phyloP scores from a whole-genome alignment of 2,888 invertebrate species.

The Rhopalosiphum nymphaeae region DNA sequence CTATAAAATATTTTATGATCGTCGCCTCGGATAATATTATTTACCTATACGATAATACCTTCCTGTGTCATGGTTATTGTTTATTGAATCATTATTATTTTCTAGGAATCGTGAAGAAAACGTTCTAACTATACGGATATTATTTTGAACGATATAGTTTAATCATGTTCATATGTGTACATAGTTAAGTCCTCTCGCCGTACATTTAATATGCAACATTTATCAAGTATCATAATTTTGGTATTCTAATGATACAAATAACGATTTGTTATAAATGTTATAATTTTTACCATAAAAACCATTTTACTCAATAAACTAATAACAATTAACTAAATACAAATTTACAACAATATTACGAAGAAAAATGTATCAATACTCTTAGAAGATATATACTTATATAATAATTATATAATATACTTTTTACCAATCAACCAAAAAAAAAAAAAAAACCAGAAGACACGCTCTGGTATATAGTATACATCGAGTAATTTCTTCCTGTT shows the following conservation, averaged over 20 bases:
- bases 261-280: background rate
- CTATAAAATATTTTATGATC: background rate
- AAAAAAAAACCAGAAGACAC: background rate
- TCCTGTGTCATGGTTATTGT: background rate
- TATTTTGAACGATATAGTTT: background rate
- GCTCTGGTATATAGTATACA: no score
- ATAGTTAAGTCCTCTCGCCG: background rate
- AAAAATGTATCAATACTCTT: background rate
- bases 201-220: background rate
- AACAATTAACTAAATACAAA: background rate
- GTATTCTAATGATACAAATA: background rate
- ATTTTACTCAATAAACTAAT: background rate
- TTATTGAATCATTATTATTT: background rate
- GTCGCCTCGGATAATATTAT: background rate
- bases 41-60: no score
- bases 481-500: background rate
- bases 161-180: background rate
- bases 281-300: background rate
- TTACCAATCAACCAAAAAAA: background rate
- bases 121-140: background rate
- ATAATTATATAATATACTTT: background rate
- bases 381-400: background rate
- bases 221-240: background rate
- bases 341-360: background rate
- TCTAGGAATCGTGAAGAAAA: background rate